Evolutionary conservation across 2,888 invertebrate species (phyloP).

Genomic region (Drosophila algonquin): DNA sequence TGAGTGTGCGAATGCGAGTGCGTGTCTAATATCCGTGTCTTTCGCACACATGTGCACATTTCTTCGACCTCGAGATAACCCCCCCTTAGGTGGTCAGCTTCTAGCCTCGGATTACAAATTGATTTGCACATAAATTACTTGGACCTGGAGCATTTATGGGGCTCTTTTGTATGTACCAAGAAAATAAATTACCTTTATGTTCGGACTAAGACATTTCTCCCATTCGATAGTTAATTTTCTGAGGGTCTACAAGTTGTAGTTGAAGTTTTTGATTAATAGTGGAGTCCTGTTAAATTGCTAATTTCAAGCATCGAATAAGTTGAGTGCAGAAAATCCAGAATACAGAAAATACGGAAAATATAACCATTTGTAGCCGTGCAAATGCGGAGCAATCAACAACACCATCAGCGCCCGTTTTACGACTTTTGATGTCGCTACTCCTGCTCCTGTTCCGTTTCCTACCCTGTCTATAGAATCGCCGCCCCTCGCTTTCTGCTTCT

Average conservation of each 20-base stretch:
- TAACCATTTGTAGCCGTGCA: conserved; percentile 68
- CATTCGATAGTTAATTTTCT: conserved; percentile 40
- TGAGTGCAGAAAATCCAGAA: neutral
- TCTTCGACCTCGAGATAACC: conserved; percentile 3
- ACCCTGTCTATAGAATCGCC: neutral
- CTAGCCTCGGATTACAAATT: conserved; percentile 58
- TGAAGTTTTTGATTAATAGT: conserved; percentile 46
- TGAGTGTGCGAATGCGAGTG: conserved; percentile 11
- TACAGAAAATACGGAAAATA: conserved; percentile 60
- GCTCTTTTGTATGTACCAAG: conserved; percentile 14
- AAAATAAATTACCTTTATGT: conserved; percentile 53
- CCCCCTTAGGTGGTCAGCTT: conserved; percentile 30
- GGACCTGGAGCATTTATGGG: conserved; percentile 48
- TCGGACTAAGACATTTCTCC: neutral
- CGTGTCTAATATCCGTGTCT: conserved; percentile 32
- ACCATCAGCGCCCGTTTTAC: conserved; percentile 74
- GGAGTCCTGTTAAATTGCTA: conserved; percentile 15
- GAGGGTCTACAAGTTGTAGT: neutral
- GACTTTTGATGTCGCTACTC: conserved; percentile 69
- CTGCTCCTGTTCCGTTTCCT: conserved; percentile 22
- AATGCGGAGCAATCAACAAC: conserved; percentile 74
- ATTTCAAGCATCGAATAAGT: conserved; percentile 40
- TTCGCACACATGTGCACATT: conserved; percentile 33
- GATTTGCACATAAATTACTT: conserved; percentile 70
- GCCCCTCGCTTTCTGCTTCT: conserved; percentile 7